phyloP scores from a whole-genome alignment of 2,113 vertebrate species.

The Mohoua ochrocephala region DNA sequence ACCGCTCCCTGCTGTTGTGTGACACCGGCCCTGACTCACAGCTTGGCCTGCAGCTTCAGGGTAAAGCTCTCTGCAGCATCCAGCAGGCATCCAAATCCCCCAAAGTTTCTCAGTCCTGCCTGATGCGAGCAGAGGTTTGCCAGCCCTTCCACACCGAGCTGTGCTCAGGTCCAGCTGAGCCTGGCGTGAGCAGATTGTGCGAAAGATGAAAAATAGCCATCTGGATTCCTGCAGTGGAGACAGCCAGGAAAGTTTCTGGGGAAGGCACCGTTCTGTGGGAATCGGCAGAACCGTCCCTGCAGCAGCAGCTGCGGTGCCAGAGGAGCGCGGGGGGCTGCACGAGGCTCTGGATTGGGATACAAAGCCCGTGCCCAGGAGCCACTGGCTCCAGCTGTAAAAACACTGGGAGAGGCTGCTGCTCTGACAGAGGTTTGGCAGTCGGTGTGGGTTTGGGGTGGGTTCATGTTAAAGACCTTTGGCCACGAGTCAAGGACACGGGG shows the following conservation, averaged over 20 bases:
- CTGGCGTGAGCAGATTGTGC: not conserved
- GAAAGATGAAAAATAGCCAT: not conserved
- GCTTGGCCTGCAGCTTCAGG: not conserved
- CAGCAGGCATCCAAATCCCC: not conserved
- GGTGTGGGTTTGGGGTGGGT: not conserved
- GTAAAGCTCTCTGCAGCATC: not conserved
- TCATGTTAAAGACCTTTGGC: not conserved
- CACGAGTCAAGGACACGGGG: not conserved
- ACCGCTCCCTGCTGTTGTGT: not conserved
- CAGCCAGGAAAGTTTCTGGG: not conserved
- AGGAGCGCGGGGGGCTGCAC: not conserved
- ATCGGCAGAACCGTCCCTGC: not conserved
- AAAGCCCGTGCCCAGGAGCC: not conserved
- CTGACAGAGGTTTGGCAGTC: not conserved
- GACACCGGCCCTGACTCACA: not conserved
- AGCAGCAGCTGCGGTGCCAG: not conserved
- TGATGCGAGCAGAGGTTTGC: not conserved
- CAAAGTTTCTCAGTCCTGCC: not conserved
- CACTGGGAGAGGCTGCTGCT: not conserved
- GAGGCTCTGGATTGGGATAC: fast-evolving
- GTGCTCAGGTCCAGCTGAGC: not conserved
- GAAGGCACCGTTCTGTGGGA: not conserved
- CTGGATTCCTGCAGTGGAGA: not conserved
- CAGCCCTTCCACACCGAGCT: not conserved
- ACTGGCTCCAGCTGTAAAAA: not conserved